Evolutionary conservation across 2,113 vertebrate genomes (phyloP).

Genomic region (Pongo pygmaeus): DNA sequence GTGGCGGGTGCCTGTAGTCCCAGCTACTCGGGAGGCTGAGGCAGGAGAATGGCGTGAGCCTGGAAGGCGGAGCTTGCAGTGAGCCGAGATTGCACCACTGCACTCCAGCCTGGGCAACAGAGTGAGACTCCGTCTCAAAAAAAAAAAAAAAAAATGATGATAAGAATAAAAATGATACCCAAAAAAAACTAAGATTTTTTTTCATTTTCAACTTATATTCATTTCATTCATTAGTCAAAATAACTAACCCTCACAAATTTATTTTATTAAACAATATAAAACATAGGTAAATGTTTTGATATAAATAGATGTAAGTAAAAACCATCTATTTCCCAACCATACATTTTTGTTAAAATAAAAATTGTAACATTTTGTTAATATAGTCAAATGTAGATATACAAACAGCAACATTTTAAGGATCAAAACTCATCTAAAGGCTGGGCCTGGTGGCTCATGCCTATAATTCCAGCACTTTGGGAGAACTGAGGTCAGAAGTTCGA

Average conservation of each 20-base stretch:
- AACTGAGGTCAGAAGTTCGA: too few relatives aligned
- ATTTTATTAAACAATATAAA: neutral
- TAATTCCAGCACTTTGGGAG: too few relatives aligned
- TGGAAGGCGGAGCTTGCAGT: too few relatives aligned
- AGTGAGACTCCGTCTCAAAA: too few relatives aligned
- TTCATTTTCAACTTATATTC: neutral
- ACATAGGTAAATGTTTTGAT: neutral
- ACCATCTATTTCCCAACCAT: neutral
- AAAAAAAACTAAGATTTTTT: neutral
- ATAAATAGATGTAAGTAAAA: constrained; percentile 19
- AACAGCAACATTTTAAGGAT: neutral
- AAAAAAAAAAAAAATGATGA: neutral
- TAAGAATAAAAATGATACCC: neutral
- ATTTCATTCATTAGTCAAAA: constrained; percentile 33
- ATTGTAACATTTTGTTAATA: neutral
- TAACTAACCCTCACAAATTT: neutral
- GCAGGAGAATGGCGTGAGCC: too few relatives aligned
- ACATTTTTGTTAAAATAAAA: constrained; percentile 10
- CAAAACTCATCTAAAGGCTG: neutral
- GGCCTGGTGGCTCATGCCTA: too few relatives aligned
- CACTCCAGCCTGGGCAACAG: too few relatives aligned
- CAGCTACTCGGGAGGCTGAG: too few relatives aligned
- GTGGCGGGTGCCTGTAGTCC: too few relatives aligned
- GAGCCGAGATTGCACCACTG: too few relatives aligned
- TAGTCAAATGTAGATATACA: neutral